A percentile compares a stretch with the other conserved stretches of the same genome.
Conservation (phyloP, 2,888 invertebrate genomes). For the Apantesis nais region DNA sequence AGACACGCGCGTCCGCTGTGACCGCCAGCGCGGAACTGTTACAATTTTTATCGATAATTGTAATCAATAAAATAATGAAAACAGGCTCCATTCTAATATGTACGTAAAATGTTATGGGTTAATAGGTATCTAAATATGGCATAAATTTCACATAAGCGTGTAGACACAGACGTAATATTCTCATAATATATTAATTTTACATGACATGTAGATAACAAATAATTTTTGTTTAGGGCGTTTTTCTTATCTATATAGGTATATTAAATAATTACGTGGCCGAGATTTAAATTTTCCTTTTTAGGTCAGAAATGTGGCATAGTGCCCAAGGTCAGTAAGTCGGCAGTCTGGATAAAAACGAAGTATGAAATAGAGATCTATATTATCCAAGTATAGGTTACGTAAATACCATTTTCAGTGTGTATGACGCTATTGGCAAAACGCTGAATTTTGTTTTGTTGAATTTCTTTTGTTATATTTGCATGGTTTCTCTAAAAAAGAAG, state of each 20-base stretch:
- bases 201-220: background rate
- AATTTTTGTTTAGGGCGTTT: background rate
- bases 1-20: too few relatives aligned
- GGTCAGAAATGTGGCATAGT: conserved; percentile 36
- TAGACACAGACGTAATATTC: background rate
- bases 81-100: conserved; percentile 29
- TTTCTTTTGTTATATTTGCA: background rate
- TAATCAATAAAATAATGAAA: conserved; percentile 51
- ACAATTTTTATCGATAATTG: too few relatives aligned
- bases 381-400: conserved; percentile 7
- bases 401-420: background rate
- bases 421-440: background rate
- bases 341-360: conserved; percentile 20
- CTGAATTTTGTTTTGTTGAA: background rate
- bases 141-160: background rate
- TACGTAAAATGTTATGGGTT: conserved; percentile 19
- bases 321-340: conserved; percentile 44
- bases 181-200: background rate
- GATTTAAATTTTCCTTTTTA: conserved; percentile 19
- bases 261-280: background rate
- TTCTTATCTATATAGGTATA: conserved; percentile 6
- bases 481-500: background rate
- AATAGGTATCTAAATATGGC: conserved; percentile 15
- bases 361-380: conserved; percentile 12
- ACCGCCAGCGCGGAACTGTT: too few relatives aligned